Conservation (phyloP, 2,888 invertebrate species). For the Pedicia rivosa region DNA sequence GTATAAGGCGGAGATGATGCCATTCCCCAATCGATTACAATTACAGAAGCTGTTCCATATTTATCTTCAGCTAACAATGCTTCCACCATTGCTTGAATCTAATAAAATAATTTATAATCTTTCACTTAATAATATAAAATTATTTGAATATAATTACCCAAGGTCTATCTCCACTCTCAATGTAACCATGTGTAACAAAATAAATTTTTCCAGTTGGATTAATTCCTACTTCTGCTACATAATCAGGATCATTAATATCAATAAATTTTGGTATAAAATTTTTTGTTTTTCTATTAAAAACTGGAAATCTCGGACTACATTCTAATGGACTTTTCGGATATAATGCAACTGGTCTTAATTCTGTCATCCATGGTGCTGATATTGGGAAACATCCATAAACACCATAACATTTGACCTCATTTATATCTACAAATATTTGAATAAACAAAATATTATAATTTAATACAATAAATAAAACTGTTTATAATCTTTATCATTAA, state of each 20-base stretch:
- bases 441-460: not conserved
- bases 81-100: constrained; percentile 52
- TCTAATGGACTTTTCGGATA: constrained; percentile 58
- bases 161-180: constrained; percentile 62
- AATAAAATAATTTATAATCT: constrained; percentile 11
- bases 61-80: constrained; percentile 46
- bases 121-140: constrained; percentile 6
- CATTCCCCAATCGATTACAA: constrained; percentile 72
- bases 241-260: constrained; percentile 47
- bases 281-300: constrained; percentile 37
- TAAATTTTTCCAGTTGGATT: constrained; percentile 48
- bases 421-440: constrained; percentile 19
- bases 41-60: constrained; percentile 53
- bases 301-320: constrained; percentile 37
- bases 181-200: constrained; percentile 72
- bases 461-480: not conserved
- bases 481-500: too few species aligned
- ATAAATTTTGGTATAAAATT: constrained; percentile 39
- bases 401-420: constrained; percentile 52
- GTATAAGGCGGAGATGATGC: constrained; percentile 80
- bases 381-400: constrained; percentile 70
- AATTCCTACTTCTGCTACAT: constrained; percentile 44
- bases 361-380: constrained; percentile 60
- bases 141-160: constrained; percentile 44
- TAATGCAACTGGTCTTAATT: constrained; percentile 59